Percentiles rank a stretch among this genome's conserved stretches.
phyloP scores from a whole-genome alignment of 2,113 vertebrate genomes.

The Sebastes fasciatus region DNA sequence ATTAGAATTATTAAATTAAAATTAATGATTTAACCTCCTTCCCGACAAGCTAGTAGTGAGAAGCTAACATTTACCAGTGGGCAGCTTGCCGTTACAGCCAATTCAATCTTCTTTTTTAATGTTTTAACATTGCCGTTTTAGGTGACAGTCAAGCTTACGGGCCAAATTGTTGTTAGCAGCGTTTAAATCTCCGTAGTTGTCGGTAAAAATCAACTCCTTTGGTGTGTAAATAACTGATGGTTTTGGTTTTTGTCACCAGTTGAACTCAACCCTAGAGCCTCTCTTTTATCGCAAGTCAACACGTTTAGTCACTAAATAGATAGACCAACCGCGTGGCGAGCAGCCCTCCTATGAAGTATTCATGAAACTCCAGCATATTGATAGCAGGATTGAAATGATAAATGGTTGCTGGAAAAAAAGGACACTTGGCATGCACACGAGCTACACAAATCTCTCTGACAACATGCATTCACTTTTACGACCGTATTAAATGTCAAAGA shows the following conservation, averaged over 20 bases:
- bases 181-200: neutral
- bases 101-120: too few relatives aligned
- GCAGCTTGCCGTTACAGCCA: too few relatives aligned
- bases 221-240: neutral
- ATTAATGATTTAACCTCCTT: too few relatives aligned
- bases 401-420: conserved; percentile 7
- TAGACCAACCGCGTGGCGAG: neutral
- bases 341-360: neutral
- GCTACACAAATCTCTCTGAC: conserved; percentile 32
- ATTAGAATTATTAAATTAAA: too few relatives aligned
- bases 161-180: neutral
- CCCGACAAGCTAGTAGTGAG: too few relatives aligned
- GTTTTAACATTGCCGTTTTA: too few relatives aligned
- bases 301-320: neutral
- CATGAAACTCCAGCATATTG: conserved; percentile 18
- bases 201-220: neutral
- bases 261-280: neutral
- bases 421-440: neutral
- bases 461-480: conserved; percentile 28
- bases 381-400: neutral
- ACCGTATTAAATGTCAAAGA: conserved; percentile 27
- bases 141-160: neutral
- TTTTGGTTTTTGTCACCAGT: neutral
- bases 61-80: too few relatives aligned
- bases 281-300: neutral